Base-by-base conservation (phyloP, 2,797 vertebrate species). In the Xenops minutus region DNA sequence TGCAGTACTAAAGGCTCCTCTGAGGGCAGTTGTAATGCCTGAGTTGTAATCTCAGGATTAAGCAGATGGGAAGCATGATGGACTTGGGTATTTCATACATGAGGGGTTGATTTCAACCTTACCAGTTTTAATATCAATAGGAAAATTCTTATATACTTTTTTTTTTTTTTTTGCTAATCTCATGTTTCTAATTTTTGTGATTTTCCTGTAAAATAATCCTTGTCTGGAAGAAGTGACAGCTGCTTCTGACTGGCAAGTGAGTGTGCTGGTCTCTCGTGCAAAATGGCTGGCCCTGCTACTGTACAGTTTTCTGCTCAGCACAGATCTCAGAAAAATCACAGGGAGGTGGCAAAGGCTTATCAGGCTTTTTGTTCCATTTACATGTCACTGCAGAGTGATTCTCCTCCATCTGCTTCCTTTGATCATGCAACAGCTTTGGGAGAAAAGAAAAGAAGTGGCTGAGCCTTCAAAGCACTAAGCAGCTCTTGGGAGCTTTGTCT, bases 401-500 rank as follows among this genome's bases (percentile, higher is more conserved):
- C 67, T 82, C 71, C 55, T 76, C 77, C 66, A 44, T 95, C 85
- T 95, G 91, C 74, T 41, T 90, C 76, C 91, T 96, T 95, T 96
- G 95, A 95, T 93, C 95, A 73, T 0, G 4, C 37, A 86, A 56
- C 82, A 62, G 89, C 85, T 95, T 92, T 79, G 44, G 43, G 59
- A 88, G 48, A 32, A 69, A 85, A 90, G 73, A 68, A 94, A 89
- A 43, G 41, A 49, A 89, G 92, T 41, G 89, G 30, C 85, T 95
- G 89, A 96, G 71, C 85, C 83, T 88, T 91, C 80, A 90, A 96
- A 95, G 80, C 49, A 32, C 48, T 71, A 21, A 89, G 85, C 51
- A 90, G 71, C 56, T 94, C 85, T 46, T 48, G 61, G 67, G 74
- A 94, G 85, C 34, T 76, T 89, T 86, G 73, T 71, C 22, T 88